Conservation (phyloP, 1,140 invertebrate genomes). For the Drosophila biarmipes region DNA sequence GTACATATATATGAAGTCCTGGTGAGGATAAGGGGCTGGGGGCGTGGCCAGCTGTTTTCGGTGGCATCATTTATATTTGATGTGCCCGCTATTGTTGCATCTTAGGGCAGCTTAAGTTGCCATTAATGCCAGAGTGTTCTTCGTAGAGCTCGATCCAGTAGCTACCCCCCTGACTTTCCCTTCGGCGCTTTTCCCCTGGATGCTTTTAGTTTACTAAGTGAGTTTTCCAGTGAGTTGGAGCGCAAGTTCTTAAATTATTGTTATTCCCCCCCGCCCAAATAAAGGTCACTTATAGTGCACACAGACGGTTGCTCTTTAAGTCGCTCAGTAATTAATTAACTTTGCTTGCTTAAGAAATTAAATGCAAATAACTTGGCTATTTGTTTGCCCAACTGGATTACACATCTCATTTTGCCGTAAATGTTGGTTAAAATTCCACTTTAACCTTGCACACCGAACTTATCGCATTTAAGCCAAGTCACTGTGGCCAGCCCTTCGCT, state of each 20-base stretch:
- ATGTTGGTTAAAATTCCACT: constrained; percentile 40
- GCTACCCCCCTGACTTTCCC: background rate
- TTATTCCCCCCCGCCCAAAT: constrained; percentile 41
- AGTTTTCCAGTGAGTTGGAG: constrained; percentile 56
- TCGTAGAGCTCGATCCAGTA: constrained; percentile 12
- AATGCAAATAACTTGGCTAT: constrained; percentile 80
- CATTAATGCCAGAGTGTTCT: constrained; percentile 58
- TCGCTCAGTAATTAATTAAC: constrained; percentile 74
- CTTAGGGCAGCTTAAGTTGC: constrained; percentile 68
- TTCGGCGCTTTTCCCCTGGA: background rate
- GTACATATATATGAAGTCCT: background rate
- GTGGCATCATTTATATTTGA: constrained; percentile 64
- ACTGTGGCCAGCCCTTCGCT: background rate
- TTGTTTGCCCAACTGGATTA: constrained; percentile 75
- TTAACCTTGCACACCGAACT: constrained; percentile 15
- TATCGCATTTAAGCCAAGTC: constrained; percentile 6
- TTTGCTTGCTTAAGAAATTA: constrained; percentile 76
- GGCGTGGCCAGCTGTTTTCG: constrained; percentile 15
- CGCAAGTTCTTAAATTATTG: constrained; percentile 74
- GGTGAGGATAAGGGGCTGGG: background rate
- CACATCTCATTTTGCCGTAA: constrained; percentile 62
- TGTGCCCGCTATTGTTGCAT: constrained; percentile 51
- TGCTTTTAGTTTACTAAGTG: constrained; percentile 30
- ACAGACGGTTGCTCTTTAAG: constrained; percentile 30
- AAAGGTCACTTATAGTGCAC: constrained; percentile 12